Conservation (phyloP, 2,797 vertebrate species). For the Nannoperca australis region DNA sequence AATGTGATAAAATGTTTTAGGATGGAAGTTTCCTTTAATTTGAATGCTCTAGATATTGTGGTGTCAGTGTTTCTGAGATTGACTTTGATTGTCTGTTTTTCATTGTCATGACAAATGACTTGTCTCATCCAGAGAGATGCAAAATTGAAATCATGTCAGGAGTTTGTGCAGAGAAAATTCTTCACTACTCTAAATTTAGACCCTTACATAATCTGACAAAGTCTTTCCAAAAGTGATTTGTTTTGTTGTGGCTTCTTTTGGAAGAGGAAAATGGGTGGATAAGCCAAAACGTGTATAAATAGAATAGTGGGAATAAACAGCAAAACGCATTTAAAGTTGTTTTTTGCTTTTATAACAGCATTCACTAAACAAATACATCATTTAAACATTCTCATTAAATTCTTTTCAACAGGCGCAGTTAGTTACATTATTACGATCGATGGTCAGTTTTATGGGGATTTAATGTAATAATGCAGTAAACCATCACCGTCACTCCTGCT, state of each 20-base stretch:
- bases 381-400: slow-evolving; percentile 6
- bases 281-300: slow-evolving; percentile 29
- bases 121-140: slow-evolving; percentile 12
- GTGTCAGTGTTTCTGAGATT: neutral
- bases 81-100: slow-evolving; percentile 15
- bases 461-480: neutral
- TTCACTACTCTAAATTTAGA: slow-evolving; percentile 41
- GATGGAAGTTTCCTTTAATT: neutral
- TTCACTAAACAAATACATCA: neutral
- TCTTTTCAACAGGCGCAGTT: neutral
- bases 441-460: neutral
- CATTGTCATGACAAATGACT: slow-evolving; percentile 19
- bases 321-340: neutral
- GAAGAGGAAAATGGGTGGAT: slow-evolving; percentile 14
- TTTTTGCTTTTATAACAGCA: neutral
- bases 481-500: neutral
- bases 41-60: neutral
- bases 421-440: neutral
- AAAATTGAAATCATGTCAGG: slow-evolving; percentile 1
- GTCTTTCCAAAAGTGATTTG: slow-evolving; percentile 31
- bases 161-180: slow-evolving; percentile 23
- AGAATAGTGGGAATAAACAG: neutral
- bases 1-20: neutral
- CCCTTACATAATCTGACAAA: slow-evolving; percentile 22
- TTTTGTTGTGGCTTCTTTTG: slow-evolving; percentile 39